Base-by-base conservation (phyloP, 2,888 invertebrate species). In the Pilophorus perplexus region DNA sequence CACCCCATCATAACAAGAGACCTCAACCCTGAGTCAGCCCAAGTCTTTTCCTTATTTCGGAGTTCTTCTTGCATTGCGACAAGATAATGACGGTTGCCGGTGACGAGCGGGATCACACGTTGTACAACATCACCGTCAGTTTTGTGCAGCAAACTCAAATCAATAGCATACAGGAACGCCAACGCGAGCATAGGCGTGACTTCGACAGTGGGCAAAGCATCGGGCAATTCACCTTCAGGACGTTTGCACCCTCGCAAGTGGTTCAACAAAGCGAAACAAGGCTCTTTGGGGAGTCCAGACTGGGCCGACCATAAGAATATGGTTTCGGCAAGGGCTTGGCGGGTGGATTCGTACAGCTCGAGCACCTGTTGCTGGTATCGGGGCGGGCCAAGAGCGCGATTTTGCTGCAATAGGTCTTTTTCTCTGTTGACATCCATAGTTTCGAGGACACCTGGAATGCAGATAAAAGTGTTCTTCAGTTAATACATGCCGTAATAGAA, bases 301-400 rank as follows among this genome's bases (percentile, higher is more conserved):
- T 92, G 91, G 1, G 88, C 86, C 0, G 89, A 82, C 85, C 87
- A 87, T 72, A 87, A 82, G 75, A 87, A 91, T 5, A 92, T 77
- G 65, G 87, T 84, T 74, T 89, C 89, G 1, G 90, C 87, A 55
- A 91, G 75, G 18, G 83, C 80, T 70, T 83, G 83, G 75, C 88
- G 83, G 42, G 89, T 90, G 66, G 87, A 87, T 68, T 87, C 84
- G 73, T 89, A 90, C 16, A 74, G 68, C 73, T 86, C 85, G 55
- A 86, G 79, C 0, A 92, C 86, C 77, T 89, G 87, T 64, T 88
- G 85, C 72, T 91, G 84, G 77, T 97, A 94, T 71, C 86, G 84
- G 5, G 89, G 85, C 12, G 91, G 89, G 3, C 96, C 97, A 28
- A 97, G 79, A 0, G 95, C 97, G 52, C 93, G 82, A 79, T 93